Conservation (phyloP, 2,888 invertebrate species). For the Patella pellucida region DNA sequence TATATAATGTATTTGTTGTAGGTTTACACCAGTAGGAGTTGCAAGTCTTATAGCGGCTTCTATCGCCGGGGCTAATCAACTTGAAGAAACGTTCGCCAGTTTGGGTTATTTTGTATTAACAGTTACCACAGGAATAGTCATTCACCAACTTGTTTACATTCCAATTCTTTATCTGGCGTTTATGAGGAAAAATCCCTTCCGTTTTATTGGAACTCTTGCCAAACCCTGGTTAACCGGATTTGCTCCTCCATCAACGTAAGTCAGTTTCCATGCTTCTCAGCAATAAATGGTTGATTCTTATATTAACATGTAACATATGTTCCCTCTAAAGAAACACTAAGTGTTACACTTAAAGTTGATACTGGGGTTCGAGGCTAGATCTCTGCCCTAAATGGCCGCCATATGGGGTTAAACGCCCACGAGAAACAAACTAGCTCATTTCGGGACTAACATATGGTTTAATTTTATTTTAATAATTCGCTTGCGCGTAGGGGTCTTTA, state of each 20-base stretch:
- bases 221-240: conserved; percentile 35
- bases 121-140: conserved; percentile 29
- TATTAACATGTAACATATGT: too few species aligned
- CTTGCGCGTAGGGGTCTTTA: too few species aligned
- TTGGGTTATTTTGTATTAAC: conserved; percentile 39
- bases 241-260: conserved; percentile 39
- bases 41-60: conserved; percentile 35
- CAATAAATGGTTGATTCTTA: too few species aligned
- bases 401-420: too few species aligned
- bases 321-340: too few species aligned
- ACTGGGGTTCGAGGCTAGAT: too few species aligned
- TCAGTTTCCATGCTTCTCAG: background rate
- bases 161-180: conserved; percentile 29
- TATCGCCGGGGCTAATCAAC: conserved; percentile 25
- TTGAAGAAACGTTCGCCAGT: conserved; percentile 31
- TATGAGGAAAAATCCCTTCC: conserved; percentile 31
- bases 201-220: conserved; percentile 18
- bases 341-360: too few species aligned
- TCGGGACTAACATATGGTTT: too few species aligned
- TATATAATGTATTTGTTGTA: conserved; percentile 19
- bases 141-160: conserved; percentile 29
- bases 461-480: too few species aligned
- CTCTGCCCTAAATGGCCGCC: too few species aligned
- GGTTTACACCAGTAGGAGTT: conserved; percentile 41
- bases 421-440: too few species aligned